Conservation (phyloP, 2,113 vertebrate species). For the Sebastes fasciatus region DNA sequence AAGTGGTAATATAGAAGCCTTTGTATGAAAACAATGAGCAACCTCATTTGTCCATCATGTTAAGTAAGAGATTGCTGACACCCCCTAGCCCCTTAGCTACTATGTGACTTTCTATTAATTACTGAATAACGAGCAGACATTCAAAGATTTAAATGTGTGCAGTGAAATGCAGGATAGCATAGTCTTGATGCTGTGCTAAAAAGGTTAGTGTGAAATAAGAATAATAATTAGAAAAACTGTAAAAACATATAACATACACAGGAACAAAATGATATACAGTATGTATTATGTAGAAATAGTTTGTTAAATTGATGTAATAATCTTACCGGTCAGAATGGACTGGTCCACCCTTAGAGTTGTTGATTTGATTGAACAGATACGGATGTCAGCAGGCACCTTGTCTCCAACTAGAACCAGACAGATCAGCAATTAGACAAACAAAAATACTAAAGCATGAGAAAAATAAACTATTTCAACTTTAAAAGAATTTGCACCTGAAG, state of each 20-base stretch:
- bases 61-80: too few relatives aligned
- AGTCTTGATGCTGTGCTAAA: neutral
- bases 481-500: neutral
- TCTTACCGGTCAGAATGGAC: conserved; percentile 96
- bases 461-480: neutral
- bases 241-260: neutral
- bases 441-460: neutral
- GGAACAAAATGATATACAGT: too few relatives aligned
- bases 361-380: conserved; percentile 97
- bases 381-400: conserved; percentile 98
- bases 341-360: conserved; percentile 98
- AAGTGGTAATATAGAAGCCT: neutral
- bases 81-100: too few relatives aligned
- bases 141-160: neutral
- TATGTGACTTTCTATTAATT: too few relatives aligned
- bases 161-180: neutral
- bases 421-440: conserved; percentile 25
- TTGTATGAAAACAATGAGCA: neutral
- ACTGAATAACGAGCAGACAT: too few relatives aligned
- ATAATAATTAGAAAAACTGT: too few relatives aligned
- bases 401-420: conserved; percentile 90
- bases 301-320: too few relatives aligned
- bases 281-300: too few relatives aligned
- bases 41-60: too few relatives aligned
- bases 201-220: too few relatives aligned